Base-by-base conservation (phyloP, 64 coral and sea anemone genomes). In the Porites australiensis region DNA sequence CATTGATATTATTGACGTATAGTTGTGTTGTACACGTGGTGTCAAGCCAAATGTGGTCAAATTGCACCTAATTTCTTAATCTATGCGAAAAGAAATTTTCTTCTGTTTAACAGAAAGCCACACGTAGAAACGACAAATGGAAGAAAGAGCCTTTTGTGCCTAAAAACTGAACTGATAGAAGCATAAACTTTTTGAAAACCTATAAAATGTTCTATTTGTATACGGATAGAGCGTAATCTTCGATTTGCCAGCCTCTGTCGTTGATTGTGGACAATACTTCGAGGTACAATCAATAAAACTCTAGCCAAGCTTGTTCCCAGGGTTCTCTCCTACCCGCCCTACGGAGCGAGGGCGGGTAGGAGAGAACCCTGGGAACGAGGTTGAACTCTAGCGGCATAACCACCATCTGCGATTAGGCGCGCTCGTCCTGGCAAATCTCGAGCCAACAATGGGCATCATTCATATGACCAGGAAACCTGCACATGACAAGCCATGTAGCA, bases 181-280 rank as follows among this genome's bases (percentile, higher is more conserved):
- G 4, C 76, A 79, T 79, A 79, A 6, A 79, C 76, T 52, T 57
- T 79, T 53, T 79, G 76, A 54, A 79, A 79, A 9, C 76, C 76
- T 11, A 79, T 57, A 8, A 0, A 79, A n/a, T 79, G 76, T 79
- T 79, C 49, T 79, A 79, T 79, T 37, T 79, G 45, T 2, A 79
- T 79, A 10, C 76, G 7, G 5, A 79, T 1, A 9, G 76, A 48
- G 19, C 76, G 76, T 53, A 79, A 53, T 9, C 19, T 10, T 10
- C 76, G 76, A 79, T 79, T 79, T n/a, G 76, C 76, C 13, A 6
- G 53, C 2, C 53, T 55, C 53, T 55, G 53, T 55, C 53, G 5
- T 55, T 2, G 53, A 55, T 55, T 55, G 53, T 55, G 53, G 53
- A 55, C 53, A 1, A 55, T 55, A 7, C 53, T 5, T 55, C 53